These are phyloP conservation scores for Bellardia pandia DNA, from an alignment of 2,888 invertebrate genomes.

Conservation along the genomic window DNA sequence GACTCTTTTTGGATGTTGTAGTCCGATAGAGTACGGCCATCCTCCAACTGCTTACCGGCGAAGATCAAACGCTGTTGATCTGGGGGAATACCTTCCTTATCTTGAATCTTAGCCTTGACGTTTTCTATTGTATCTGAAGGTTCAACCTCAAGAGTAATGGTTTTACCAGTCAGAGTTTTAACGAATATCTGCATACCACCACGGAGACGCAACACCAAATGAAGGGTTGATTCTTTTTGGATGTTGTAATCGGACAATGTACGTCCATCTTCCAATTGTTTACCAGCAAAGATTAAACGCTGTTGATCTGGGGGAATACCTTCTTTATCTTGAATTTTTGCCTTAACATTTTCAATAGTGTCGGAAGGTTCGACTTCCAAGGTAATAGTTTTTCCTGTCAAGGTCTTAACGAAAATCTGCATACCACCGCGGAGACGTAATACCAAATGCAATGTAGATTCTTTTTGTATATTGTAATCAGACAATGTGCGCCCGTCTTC, in stretches of 20 bases:
- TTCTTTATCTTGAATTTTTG: slow-evolving; percentile 80
- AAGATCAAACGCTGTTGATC: slow-evolving; percentile 75
- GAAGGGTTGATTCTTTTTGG: slow-evolving; percentile 80
- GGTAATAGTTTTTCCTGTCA: slow-evolving; percentile 80
- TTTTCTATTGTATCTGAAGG: slow-evolving; percentile 75
- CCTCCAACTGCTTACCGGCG: slow-evolving; percentile 74
- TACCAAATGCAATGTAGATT: slow-evolving; percentile 74
- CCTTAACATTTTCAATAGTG: slow-evolving; percentile 79
- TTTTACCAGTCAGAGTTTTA: slow-evolving; percentile 73
- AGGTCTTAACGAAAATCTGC: slow-evolving; percentile 77
- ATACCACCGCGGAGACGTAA: slow-evolving; percentile 88
- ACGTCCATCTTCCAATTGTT: slow-evolving; percentile 80
- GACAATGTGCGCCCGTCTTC: slow-evolving; percentile 75
- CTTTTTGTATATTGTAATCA: slow-evolving; percentile 76
- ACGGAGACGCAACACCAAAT: slow-evolving; percentile 77
- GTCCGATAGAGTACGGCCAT: slow-evolving; percentile 74
- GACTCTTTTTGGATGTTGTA: slow-evolving; percentile 75
- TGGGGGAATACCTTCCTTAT: slow-evolving; percentile 75
- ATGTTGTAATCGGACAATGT: slow-evolving; percentile 81
- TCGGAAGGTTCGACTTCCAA: slow-evolving; percentile 80
- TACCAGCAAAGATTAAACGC: slow-evolving; percentile 80
- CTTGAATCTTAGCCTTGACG: slow-evolving; percentile 75
- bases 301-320: slow-evolving; percentile 81
- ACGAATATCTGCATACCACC: slow-evolving; percentile 75
- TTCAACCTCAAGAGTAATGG: slow-evolving; percentile 73